Conservation (phyloP, 2,888 invertebrate genomes). For the Palloptera scutellata region DNA sequence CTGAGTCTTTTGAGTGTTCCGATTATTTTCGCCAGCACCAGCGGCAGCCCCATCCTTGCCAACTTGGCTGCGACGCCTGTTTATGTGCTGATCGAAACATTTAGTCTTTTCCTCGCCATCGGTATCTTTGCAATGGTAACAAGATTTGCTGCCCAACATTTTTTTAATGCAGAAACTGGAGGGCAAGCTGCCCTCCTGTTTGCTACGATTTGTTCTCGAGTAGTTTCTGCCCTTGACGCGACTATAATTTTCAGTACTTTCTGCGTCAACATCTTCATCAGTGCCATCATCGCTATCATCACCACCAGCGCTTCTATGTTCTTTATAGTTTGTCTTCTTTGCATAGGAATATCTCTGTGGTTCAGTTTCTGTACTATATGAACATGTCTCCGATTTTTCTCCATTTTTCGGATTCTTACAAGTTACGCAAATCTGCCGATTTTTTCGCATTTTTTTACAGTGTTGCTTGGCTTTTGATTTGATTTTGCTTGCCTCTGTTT, state of each 20-base stretch:
- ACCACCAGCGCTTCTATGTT: slow-evolving; percentile 34
- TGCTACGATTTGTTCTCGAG: slow-evolving; percentile 18
- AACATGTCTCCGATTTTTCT: slow-evolving; percentile 81
- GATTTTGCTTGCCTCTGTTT: slow-evolving; percentile 34
- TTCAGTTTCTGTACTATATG: slow-evolving; percentile 77
- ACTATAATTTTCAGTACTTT: neutral
- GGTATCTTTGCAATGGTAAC: slow-evolving; percentile 53
- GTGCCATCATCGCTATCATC: slow-evolving; percentile 55
- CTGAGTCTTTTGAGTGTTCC: slow-evolving; percentile 38
- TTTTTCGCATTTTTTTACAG: slow-evolving; percentile 72
- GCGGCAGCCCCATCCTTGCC: neutral
- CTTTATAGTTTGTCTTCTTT: slow-evolving; percentile 66
- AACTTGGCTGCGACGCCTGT: slow-evolving; percentile 5
- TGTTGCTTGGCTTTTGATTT: slow-evolving; percentile 33
- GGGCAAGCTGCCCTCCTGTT: slow-evolving; percentile 10
- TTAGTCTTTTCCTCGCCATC: slow-evolving; percentile 44
- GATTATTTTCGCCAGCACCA: neutral
- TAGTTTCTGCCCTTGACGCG: neutral
- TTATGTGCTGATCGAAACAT: slow-evolving; percentile 45
- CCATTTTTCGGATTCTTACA: slow-evolving; percentile 80
- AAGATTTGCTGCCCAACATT: slow-evolving; percentile 42
- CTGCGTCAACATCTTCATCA: slow-evolving; percentile 8
- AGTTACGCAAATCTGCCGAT: slow-evolving; percentile 71
- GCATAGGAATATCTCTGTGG: slow-evolving; percentile 76
- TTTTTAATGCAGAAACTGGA: slow-evolving; percentile 48